Evolutionary conservation across 2,888 invertebrate species (phyloP).

Genomic region (Dicranocentrus wangi): DNA sequence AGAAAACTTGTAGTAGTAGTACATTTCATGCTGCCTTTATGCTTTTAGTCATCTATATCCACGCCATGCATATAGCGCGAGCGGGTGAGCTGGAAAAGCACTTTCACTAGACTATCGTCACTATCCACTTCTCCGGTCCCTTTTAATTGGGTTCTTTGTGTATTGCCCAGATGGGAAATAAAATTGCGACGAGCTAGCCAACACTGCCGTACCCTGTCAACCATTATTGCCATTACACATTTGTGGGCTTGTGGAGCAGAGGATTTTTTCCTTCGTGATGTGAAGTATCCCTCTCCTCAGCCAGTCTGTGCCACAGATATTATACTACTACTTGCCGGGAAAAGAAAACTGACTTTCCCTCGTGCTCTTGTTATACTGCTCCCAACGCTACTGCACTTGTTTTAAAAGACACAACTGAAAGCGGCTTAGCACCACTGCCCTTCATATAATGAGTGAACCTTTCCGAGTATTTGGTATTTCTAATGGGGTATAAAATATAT

Average conservation of each 20-base stretch:
- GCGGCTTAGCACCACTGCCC: constrained; percentile 34
- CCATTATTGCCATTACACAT: constrained; percentile 57
- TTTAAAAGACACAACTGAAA: constrained; percentile 14
- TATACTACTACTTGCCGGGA: constrained; percentile 3
- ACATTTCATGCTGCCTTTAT: constrained; percentile 50
- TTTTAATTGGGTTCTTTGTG: constrained; percentile 64
- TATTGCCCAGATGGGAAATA: constrained; percentile 67
- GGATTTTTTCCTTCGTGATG: constrained; percentile 29
- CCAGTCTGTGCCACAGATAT: background rate
- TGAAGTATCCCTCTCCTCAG: background rate
- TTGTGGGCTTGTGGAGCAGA: constrained; percentile 40
- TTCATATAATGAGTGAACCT: constrained; percentile 42
- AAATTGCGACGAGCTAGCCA: constrained; percentile 58
- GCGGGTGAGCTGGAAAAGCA: background rate
- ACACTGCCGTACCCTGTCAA: constrained; percentile 49
- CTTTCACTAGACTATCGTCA: constrained; percentile 4
- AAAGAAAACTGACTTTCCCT: constrained; percentile 13
- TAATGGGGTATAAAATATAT: constrained; percentile 11
- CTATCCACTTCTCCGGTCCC: constrained; percentile 7
- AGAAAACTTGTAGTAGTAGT: constrained; percentile 10
- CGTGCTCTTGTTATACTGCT: constrained; percentile 38
- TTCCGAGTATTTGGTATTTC: background rate
- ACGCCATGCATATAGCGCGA: constrained; percentile 1
- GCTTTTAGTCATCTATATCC: constrained; percentile 7
- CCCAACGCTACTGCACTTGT: constrained; percentile 42